Evolutionary conservation across 2,888 invertebrate species (phyloP).

Genomic region (Lasioglossum pauxillum): DNA sequence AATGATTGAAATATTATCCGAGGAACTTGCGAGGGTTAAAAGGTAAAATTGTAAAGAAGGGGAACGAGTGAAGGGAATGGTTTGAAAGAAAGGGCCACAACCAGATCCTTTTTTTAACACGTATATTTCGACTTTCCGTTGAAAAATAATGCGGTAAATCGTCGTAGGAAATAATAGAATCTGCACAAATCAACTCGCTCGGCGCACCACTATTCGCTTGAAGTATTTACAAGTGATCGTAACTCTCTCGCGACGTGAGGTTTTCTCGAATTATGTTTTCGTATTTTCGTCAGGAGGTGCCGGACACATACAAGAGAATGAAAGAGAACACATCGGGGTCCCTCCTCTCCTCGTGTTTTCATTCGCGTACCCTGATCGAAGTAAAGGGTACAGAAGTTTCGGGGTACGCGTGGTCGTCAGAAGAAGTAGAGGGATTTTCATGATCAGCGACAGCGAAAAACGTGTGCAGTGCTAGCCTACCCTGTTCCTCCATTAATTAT

Average conservation of each 20-base stretch:
- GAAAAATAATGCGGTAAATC: constrained; percentile 83
- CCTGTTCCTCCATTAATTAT: constrained; percentile 81
- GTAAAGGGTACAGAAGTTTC: neutral
- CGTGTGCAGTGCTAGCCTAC: constrained; percentile 82
- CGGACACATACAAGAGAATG: neutral
- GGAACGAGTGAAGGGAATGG: neutral
- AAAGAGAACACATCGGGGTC: neutral
- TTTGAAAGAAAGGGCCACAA: neutral
- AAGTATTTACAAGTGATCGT: constrained; percentile 78
- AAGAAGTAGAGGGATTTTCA: constrained; percentile 44
- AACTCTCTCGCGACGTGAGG: constrained; percentile 53
- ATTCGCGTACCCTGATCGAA: constrained; percentile 23
- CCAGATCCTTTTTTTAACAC: constrained; percentile 76
- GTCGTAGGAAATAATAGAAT: constrained; percentile 83
- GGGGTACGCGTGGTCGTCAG: constrained; percentile 11
- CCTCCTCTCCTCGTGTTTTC: constrained; percentile 14
- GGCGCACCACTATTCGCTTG: constrained; percentile 80
- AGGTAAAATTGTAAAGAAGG: neutral
- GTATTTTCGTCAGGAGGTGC: constrained; percentile 1
- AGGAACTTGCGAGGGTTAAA: neutral
- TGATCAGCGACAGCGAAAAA: constrained; percentile 70
- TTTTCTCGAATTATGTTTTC: constrained; percentile 26
- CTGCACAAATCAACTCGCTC: constrained; percentile 83
- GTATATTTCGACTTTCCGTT: constrained; percentile 83
- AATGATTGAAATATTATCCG: neutral